Percentiles rank a stretch among this genome's conserved stretches.
Conservation (phyloP, 2,113 vertebrate genomes). For the Orientallactaga bullata region DNA sequence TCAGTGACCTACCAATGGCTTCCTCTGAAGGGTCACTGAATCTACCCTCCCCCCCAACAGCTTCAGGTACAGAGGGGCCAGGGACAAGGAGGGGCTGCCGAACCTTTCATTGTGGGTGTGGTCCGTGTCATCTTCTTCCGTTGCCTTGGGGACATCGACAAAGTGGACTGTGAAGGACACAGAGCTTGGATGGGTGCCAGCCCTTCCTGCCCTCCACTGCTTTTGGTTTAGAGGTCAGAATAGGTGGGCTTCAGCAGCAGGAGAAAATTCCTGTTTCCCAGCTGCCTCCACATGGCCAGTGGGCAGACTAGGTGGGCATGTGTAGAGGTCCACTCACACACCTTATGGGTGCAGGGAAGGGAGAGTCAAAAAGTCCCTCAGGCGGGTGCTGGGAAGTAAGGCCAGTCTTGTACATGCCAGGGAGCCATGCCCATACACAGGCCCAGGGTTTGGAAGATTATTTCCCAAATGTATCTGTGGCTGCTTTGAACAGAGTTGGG, state of each 20-base stretch:
- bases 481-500: not conserved
- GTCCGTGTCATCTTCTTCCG: conserved; percentile 93
- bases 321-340: not conserved
- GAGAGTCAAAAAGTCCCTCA: not conserved
- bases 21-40: not conserved
- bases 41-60: not conserved
- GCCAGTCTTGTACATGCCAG: not conserved
- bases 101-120: conserved; percentile 96
- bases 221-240: not conserved
- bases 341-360: not conserved
- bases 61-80: not conserved
- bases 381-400: not conserved
- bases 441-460: not conserved
- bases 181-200: conserved; percentile 45
- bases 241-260: not conserved
- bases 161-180: conserved; percentile 89
- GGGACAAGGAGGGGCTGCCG: not conserved
- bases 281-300: not conserved
- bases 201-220: not conserved
- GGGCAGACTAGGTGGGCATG: not conserved
- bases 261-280: not conserved
- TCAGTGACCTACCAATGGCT: not conserved
- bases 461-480: not conserved
- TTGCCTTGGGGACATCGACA: conserved; percentile 94
- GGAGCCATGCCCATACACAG: not conserved